Evolutionary conservation across 2,888 invertebrate genomes (phyloP), one percentile per base, ranked within the genome.

Genomic region (Mamestra brassicae): DNA sequence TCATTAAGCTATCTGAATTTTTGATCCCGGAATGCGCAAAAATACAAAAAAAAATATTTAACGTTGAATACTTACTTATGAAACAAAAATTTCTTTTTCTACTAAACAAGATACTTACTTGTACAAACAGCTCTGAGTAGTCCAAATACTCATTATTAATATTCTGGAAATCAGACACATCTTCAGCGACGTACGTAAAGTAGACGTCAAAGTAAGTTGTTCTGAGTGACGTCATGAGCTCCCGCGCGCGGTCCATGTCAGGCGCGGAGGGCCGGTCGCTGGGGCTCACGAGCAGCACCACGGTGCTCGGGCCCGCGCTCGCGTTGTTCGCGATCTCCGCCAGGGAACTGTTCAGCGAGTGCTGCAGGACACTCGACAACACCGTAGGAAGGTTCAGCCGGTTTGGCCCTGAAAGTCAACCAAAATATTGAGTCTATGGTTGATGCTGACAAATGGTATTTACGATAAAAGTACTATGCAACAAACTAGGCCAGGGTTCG

Each of bases 271-370:
- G 94, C 5, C 93, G 90, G 74, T 97, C 96, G 45, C 91, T 92
- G 36, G 97, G 97, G 63, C 97, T 97, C 61, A 97, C 90, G 17
- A 97, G 89, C 0, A 97, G 91, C 11, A 97, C 95, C 10, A 97
- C 96, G 2, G 97, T 96, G 60, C 97, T 96, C 34, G 93, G 90
- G 0, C 95, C 96, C 0, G 94, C 96, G 69, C 94, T 94, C 2
- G 90, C 88, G 68, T 89, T 87, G 0, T 83, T 83, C 2, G 88
- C 82, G 70, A 95, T 94, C 60, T 97, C 96, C 26, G 84, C 83
- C 13, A 94, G 75, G 0, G 96, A 95, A 80, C 93, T 93, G 84
- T 97, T 96, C 69, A 96, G 92, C 13, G 97, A 95, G 86, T 97
- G 91, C 64, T 92, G 90, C 52, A 96, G 94, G 4, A 97, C 88